phyloP scores from a whole-genome alignment of 2,888 invertebrate genomes.

The Unio delphinus region DNA sequence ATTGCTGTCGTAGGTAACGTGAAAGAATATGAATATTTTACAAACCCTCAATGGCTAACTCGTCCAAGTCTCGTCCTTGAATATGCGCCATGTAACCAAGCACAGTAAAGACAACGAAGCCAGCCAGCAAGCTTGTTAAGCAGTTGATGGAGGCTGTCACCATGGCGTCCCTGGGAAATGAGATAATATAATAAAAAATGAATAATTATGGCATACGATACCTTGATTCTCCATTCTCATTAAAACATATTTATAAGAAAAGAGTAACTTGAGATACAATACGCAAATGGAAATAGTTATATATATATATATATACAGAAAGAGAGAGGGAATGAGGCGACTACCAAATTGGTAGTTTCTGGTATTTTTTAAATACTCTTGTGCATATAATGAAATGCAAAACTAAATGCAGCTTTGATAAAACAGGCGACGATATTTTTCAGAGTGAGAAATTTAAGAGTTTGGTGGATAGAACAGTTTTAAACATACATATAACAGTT shows the following conservation, averaged over 20 bases:
- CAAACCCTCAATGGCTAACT: slow-evolving; percentile 68
- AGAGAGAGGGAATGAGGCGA: no score
- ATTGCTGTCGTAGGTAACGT: no score
- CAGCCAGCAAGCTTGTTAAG: slow-evolving; percentile 94
- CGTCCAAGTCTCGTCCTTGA: slow-evolving; percentile 55
- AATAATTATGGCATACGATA: background rate
- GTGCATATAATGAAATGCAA: no score
- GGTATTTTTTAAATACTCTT: no score
- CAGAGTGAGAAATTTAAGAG: background rate
- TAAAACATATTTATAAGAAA: background rate
- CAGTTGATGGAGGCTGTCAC: slow-evolving; percentile 96
- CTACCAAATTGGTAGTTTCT: no score
- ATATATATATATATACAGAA: no score
- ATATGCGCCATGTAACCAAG: slow-evolving; percentile 82
- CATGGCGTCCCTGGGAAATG: slow-evolving; percentile 83
- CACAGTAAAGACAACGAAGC: slow-evolving; percentile 98
- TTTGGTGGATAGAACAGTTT: no score
- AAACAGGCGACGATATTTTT: background rate
- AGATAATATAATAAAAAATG: background rate
- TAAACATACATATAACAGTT: slow-evolving; percentile 77
- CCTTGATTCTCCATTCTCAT: background rate
- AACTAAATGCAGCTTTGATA: background rate
- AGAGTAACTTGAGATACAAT: no score
- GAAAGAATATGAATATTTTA: background rate
- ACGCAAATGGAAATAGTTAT: no score